These are phyloP conservation scores for Eulimnadia texana DNA, from an alignment of 1,140 invertebrate genomes.

Conservation along the genomic window DNA sequence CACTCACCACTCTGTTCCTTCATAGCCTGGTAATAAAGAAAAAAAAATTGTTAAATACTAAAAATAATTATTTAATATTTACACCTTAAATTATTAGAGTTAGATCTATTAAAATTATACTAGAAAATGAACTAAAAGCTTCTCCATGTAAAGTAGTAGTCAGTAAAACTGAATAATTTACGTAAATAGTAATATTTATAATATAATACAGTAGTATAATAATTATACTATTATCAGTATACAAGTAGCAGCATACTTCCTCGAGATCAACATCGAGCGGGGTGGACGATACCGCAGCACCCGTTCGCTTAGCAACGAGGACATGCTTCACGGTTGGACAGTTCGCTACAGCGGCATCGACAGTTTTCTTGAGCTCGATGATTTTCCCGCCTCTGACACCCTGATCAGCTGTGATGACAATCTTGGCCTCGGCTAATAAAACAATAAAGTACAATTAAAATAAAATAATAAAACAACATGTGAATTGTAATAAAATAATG, in stretches of 20 bases:
- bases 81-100: too few species aligned
- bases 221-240: too few species aligned
- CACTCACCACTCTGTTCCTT: conserved; percentile 23
- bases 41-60: too few species aligned
- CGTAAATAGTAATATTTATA: too few species aligned
- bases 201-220: too few species aligned
- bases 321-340: conserved; percentile 32
- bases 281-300: conserved; percentile 23
- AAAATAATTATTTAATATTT: too few species aligned
- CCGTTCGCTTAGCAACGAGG: conserved; percentile 32
- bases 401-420: conserved; percentile 37
- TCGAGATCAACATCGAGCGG: conserved; percentile 25
- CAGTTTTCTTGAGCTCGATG: conserved; percentile 35
- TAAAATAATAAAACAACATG: not conserved
- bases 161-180: too few species aligned
- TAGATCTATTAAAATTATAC: too few species aligned
- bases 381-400: conserved; percentile 33
- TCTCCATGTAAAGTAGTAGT: too few species aligned
- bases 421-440: conserved; percentile 29
- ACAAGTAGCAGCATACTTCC: too few species aligned
- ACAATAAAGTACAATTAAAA: not conserved
- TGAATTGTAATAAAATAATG: not conserved
- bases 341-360: conserved; percentile 33
- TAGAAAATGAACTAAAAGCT: too few species aligned
- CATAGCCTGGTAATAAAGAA: conserved; percentile 17